phyloP scores from a whole-genome alignment of 2,113 vertebrate genomes.

The Larimichthys polyactis region DNA sequence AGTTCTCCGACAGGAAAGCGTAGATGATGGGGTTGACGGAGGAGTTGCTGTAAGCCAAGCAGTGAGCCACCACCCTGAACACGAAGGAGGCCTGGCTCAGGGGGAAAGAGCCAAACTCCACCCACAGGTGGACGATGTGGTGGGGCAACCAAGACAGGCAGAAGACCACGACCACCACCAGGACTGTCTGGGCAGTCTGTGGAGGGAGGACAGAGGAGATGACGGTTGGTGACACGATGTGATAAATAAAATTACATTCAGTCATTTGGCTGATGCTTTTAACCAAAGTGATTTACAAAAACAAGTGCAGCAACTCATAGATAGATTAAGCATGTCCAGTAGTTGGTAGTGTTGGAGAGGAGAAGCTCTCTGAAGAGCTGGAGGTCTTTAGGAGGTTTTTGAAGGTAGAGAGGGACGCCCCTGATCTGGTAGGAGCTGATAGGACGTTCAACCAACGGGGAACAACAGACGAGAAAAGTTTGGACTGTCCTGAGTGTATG shows the following conservation, averaged over 20 bases:
- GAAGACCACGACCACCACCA: slow-evolving; percentile 96
- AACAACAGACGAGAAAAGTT: too few species aligned
- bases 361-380: too few species aligned
- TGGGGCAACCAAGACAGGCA: slow-evolving; percentile 96
- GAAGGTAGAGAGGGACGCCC: too few species aligned
- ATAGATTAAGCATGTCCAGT: too few species aligned
- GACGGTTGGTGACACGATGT: background rate
- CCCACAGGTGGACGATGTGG: slow-evolving; percentile 94
- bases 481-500: too few species aligned
- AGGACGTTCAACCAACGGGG: too few species aligned
- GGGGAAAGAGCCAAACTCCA: slow-evolving; percentile 93
- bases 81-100: slow-evolving; percentile 94
- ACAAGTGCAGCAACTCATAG: too few species aligned
- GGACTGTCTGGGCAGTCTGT: slow-evolving; percentile 94
- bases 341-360: too few species aligned
- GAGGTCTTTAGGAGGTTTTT: too few species aligned
- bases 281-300: too few species aligned
- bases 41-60: slow-evolving; percentile 97
- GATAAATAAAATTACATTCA: background rate
- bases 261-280: too few species aligned
- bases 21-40: slow-evolving; percentile 98
- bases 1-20: slow-evolving; percentile 96
- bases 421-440: too few species aligned
- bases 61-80: slow-evolving; percentile 92
- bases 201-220: background rate